Conservation (phyloP, 1,140 invertebrate species). For the Triops cancriformis region DNA sequence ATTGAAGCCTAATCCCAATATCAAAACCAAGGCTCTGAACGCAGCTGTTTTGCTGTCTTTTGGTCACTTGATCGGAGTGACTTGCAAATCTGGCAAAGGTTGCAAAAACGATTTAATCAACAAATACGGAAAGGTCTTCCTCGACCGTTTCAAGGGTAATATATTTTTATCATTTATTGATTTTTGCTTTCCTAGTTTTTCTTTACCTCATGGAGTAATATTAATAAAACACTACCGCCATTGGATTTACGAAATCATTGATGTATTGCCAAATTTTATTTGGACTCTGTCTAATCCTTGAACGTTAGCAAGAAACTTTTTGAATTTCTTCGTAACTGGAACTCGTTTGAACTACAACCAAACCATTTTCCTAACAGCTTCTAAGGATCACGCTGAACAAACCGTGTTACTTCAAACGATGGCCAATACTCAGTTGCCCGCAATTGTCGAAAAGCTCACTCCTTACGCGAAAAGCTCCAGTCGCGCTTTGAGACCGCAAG, state of each 20-base stretch:
- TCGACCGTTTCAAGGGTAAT: slow-evolving; percentile 23
- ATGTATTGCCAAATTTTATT: too few species aligned
- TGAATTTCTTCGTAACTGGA: too few species aligned
- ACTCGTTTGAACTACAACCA: too few species aligned
- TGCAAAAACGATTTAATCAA: slow-evolving; percentile 22
- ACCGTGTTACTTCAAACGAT: slow-evolving; percentile 20
- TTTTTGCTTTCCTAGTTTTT: too few species aligned
- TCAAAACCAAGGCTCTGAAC: slow-evolving; percentile 23
- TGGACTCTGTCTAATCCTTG: too few species aligned
- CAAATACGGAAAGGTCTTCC: slow-evolving; percentile 24
- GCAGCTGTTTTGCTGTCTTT: slow-evolving; percentile 23
- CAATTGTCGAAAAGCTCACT: slow-evolving; percentile 21
- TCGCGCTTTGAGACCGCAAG: slow-evolving; percentile 23
- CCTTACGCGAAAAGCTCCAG: slow-evolving; percentile 23
- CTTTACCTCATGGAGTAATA: too few species aligned
- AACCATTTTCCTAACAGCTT: not conserved
- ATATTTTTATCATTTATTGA: too few species aligned
- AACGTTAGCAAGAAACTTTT: too few species aligned
- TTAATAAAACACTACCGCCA: too few species aligned
- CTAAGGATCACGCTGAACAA: slow-evolving; percentile 22
- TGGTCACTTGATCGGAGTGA: slow-evolving; percentile 24
- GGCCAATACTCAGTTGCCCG: slow-evolving; percentile 21
- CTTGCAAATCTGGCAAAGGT: slow-evolving; percentile 21
- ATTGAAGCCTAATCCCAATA: slow-evolving; percentile 21
- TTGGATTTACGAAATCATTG: too few species aligned